These are phyloP conservation scores for Anniella stebbinsi DNA, from an alignment of 2,797 vertebrate species.

Conservation along the genomic window DNA sequence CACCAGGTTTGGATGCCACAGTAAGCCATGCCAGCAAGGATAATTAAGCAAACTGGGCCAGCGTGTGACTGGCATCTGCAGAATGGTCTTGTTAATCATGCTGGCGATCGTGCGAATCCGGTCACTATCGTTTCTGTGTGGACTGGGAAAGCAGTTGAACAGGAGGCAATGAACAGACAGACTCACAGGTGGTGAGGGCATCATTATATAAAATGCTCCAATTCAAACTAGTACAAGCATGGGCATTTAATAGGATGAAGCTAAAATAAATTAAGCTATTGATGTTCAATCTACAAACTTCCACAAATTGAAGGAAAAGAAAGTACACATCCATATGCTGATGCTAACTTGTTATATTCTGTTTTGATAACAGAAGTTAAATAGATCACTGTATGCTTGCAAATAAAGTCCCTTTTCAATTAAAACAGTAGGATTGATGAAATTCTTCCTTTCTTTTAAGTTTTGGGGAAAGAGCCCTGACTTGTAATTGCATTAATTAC, in stretches of 20 bases:
- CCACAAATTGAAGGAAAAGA: slow-evolving; percentile 58
- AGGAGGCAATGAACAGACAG: neutral
- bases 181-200: slow-evolving; percentile 23
- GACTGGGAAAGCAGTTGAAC: neutral
- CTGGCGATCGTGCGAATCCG: too few relatives aligned
- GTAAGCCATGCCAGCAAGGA: too few relatives aligned
- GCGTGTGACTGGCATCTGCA: too few relatives aligned
- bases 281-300: slow-evolving; percentile 50
- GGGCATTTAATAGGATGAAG: slow-evolving; percentile 41
- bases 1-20: too few relatives aligned
- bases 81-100: too few relatives aligned
- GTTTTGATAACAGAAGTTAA: slow-evolving; percentile 71
- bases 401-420: slow-evolving; percentile 68
- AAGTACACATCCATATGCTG: slow-evolving; percentile 45
- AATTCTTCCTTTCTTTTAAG: slow-evolving; percentile 58
- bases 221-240: slow-evolving; percentile 35
- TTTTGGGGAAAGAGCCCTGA: slow-evolving; percentile 70
- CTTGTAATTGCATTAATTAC: slow-evolving; percentile 76
- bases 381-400: slow-evolving; percentile 67
- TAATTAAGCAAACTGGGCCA: too few relatives aligned
- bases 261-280: slow-evolving; percentile 51
- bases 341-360: slow-evolving; percentile 65
- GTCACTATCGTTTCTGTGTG: neutral
- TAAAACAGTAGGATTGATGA: slow-evolving; percentile 71
- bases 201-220: slow-evolving; percentile 12